Evolutionary conservation across 1,140 invertebrate genomes (phyloP), one percentile per base, ranked within the genome.

Genomic region (Saccostrea echinata): DNA sequence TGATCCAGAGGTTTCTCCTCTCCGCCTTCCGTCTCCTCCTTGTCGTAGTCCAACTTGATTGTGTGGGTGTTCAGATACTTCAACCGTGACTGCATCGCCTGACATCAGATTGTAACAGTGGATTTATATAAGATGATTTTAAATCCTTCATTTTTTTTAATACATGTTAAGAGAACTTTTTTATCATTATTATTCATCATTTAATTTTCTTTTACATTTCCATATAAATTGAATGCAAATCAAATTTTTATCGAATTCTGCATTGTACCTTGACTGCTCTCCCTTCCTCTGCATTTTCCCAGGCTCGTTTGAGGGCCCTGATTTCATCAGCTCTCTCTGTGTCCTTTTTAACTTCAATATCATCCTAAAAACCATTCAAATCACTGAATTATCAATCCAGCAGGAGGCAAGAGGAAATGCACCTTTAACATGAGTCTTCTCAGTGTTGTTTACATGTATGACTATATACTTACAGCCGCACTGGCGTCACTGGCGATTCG

Each of bases 311-410:
- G 89, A 94, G 91, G 21, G 94, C 94, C 84, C 92, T 86, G 51
- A 95, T 94, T 84, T 95, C 94, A 90, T 95, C 94, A 16, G 92
- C 92, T 89, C 94, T 90, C 88, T 95, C 94, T 57, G 94, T 94
- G 90, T 95, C 94, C 88, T 94, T 95, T 89, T 94, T 94, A 16
- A 95, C 92, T 83, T 95, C 94, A 71, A 95, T 93, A 51, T 94
- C 93, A 33, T 95, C 94, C 94, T 94, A 87, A 30, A 90, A 61
- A 21, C 43, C 43, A 43, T 43, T 57, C 52, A 81, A 51, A 51
- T 4, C 18, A 81, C 13, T 21, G 9, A 1, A 24, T 51, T n/a
- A 51, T 24, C 0, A 71, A 16, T 12, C 0, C 13, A 13, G 3
- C 27, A 30, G 13, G 3, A 16, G 13, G 27, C 24, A 71, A 71